Evolutionary conservation across 2,113 vertebrate species (phyloP).

Genomic region (Antechinus flavipes): DNA sequence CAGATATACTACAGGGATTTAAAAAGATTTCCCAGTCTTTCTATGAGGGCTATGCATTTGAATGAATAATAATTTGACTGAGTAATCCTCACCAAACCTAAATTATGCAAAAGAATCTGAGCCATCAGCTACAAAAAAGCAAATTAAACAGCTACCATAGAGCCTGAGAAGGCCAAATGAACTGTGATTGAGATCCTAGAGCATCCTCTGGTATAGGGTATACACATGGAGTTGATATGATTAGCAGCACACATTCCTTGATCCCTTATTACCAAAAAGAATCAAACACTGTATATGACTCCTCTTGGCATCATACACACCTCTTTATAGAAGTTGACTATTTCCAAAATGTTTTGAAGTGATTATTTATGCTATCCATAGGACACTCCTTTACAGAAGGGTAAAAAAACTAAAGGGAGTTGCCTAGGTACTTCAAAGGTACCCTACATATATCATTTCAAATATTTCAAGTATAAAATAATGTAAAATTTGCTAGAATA

Average conservation of each 20-base stretch:
- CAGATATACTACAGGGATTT: background rate
- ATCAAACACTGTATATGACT: background rate
- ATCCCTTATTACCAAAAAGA: background rate
- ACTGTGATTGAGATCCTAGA: background rate
- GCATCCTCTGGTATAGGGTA: background rate
- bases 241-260: background rate
- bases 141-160: background rate
- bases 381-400: background rate
- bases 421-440: background rate
- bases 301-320: background rate
- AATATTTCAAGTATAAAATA: background rate
- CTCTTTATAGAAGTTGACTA: background rate
- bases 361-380: background rate
- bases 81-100: background rate
- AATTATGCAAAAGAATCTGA: background rate
- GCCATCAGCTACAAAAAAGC: background rate
- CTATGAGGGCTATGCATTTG: background rate
- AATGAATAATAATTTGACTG: background rate
- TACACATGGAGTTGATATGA: background rate
- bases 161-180: background rate
- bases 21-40: background rate
- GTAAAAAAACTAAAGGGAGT: background rate
- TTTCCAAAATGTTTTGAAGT: background rate
- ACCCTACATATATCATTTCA: background rate
- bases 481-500: background rate